phyloP scores from a whole-genome alignment of 1,140 invertebrate species.

The Nixonia krombeini region DNA sequence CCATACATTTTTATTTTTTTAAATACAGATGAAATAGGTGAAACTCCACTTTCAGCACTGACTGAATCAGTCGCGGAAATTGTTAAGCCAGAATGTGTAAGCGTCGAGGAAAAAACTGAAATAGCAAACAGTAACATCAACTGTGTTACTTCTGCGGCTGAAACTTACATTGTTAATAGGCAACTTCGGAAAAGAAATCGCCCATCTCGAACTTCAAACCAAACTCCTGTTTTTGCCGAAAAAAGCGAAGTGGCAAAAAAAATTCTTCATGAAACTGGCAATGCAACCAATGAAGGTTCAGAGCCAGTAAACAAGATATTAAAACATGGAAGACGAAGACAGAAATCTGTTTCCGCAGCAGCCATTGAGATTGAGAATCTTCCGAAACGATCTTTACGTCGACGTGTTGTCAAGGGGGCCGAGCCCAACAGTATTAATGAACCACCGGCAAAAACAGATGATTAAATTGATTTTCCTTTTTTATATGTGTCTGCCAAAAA shows the following conservation, averaged over 20 bases:
- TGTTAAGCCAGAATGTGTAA: too few species aligned
- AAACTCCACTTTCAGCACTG: too few species aligned
- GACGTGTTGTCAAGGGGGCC: slow-evolving; percentile 2
- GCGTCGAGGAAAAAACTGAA: not conserved
- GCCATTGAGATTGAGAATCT: slow-evolving; percentile 23
- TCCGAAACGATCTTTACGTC: slow-evolving; percentile 43
- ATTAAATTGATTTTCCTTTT: too few species aligned
- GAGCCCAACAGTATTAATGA: too few species aligned
- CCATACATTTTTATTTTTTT: too few species aligned
- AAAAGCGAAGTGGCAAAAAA: slow-evolving; percentile 17
- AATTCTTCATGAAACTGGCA: slow-evolving; percentile 30
- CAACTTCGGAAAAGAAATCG: slow-evolving; percentile 42
- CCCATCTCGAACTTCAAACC: slow-evolving; percentile 7
- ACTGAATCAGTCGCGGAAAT: too few species aligned
- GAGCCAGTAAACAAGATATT: slow-evolving; percentile 1
- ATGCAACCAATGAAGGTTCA: slow-evolving; percentile 8
- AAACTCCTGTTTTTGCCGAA: not conserved
- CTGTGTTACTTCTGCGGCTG: not conserved
- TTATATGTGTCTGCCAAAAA: too few species aligned
- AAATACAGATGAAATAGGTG: too few species aligned
- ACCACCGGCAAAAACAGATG: too few species aligned
- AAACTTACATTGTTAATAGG: slow-evolving; percentile 10
- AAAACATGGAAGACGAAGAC: slow-evolving; percentile 35
- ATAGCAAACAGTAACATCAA: not conserved
- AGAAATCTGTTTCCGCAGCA: slow-evolving; percentile 6